Conservation (phyloP, 1,140 invertebrate genomes). For the Pseudomyrmex dendroicus region DNA sequence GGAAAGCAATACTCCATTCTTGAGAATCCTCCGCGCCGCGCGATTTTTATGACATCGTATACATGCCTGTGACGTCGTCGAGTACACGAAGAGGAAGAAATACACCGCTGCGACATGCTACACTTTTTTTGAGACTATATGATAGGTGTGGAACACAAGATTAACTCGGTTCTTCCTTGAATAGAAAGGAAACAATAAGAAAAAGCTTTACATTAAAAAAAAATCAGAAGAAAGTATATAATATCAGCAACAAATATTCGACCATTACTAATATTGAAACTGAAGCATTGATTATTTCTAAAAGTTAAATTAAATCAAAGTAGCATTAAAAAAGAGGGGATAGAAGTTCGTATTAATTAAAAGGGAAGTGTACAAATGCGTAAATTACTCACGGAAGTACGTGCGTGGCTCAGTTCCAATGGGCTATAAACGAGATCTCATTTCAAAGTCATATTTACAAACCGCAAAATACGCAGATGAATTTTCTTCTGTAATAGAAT, state of each 20-base stretch:
- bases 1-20: slow-evolving; percentile 76
- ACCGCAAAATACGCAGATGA: slow-evolving; percentile 3
- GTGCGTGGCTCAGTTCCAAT: slow-evolving; percentile 24
- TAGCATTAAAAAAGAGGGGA: neutral
- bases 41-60: slow-evolving; percentile 69
- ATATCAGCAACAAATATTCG: neutral
- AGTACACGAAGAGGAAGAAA: slow-evolving; percentile 60
- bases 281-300: slow-evolving; percentile 6
- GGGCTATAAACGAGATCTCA: slow-evolving; percentile 27
- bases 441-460: slow-evolving; percentile 35
- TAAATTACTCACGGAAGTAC: slow-evolving; percentile 16
- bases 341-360: slow-evolving; percentile 23
- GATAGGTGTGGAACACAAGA: slow-evolving; percentile 33
- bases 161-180: slow-evolving; percentile 50
- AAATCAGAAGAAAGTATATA: neutral
- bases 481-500: slow-evolving; percentile 4
- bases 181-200: neutral
- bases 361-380: slow-evolving; percentile 26
- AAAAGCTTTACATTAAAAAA: no score
- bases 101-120: slow-evolving; percentile 64
- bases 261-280: neutral
- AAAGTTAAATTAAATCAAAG: slow-evolving; percentile 5
- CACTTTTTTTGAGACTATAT: slow-evolving; percentile 34
- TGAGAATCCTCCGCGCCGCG: slow-evolving; percentile 67
- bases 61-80: slow-evolving; percentile 66